phyloP scores from a whole-genome alignment of 1,140 invertebrate species.

The Diuraphis noxia region DNA sequence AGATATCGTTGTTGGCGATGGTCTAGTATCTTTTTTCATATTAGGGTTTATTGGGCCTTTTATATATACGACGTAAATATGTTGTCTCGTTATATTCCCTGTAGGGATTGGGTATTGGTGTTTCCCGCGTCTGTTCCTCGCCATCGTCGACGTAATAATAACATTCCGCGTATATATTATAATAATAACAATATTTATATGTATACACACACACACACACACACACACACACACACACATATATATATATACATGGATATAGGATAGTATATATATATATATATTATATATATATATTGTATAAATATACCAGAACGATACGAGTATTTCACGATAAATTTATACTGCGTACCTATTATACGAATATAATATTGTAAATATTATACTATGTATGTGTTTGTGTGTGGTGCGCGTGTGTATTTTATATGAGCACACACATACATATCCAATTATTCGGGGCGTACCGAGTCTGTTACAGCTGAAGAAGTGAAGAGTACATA shows the following conservation, averaged over 20 bases:
- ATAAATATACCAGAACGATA: neutral
- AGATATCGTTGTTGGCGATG: slow-evolving; percentile 1
- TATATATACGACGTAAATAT: slow-evolving; percentile 53
- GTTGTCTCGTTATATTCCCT: slow-evolving; percentile 52
- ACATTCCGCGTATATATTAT: slow-evolving; percentile 25
- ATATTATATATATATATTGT: neutral
- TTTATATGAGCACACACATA: neutral
- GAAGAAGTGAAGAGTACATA: neutral
- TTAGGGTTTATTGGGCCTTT: slow-evolving; percentile 51
- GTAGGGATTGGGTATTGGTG: slow-evolving; percentile 47
- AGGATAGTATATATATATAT: neutral
- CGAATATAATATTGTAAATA: slow-evolving; percentile 11
- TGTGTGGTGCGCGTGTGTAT: neutral
- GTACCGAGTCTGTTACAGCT: neutral
- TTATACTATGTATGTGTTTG: neutral
- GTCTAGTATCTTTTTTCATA: slow-evolving; percentile 52
- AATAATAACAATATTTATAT: neutral
- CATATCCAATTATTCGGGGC: neutral
- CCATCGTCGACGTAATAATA: slow-evolving; percentile 34
- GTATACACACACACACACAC: neutral
- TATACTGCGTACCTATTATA: slow-evolving; percentile 19
- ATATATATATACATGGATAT: neutral
- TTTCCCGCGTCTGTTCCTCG: slow-evolving; percentile 19
- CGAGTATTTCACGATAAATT: neutral
- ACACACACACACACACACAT: neutral